Conservation (phyloP, 2,888 invertebrate genomes). For the Erynnis tages region DNA sequence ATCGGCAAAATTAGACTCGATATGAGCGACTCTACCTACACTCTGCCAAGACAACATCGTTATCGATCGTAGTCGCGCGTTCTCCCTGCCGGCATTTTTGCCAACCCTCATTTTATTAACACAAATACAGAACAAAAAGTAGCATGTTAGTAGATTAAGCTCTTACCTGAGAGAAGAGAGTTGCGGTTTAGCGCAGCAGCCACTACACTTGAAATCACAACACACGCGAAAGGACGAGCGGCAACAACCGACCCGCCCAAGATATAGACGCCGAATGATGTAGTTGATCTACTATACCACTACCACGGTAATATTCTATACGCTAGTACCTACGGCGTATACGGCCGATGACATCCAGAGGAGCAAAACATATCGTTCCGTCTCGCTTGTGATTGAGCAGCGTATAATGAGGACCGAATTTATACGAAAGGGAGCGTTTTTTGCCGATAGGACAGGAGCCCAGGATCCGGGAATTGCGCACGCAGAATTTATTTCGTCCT, state of each 20-base stretch:
- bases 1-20: conserved; percentile 22
- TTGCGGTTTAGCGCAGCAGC: conserved; percentile 56
- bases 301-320: too few relatives aligned
- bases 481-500: conserved; percentile 52
- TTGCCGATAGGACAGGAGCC: conserved; percentile 44
- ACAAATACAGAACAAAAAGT: conserved; percentile 45
- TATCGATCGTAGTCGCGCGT: conserved; percentile 73
- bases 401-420: conserved; percentile 39
- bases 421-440: conserved; percentile 44
- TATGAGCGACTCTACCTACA: conserved; percentile 47
- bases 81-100: conserved; percentile 53
- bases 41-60: conserved; percentile 68
- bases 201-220: conserved; percentile 67
- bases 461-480: conserved; percentile 63
- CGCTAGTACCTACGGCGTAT: conserved; percentile 50
- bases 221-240: conserved; percentile 72
- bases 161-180: conserved; percentile 61
- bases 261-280: conserved; percentile 68
- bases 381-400: conserved; percentile 39
- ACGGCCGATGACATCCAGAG: conserved; percentile 68
- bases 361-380: conserved; percentile 42
- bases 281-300: conserved; percentile 41
- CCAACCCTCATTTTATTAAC: conserved; percentile 46
- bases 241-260: conserved; percentile 68
- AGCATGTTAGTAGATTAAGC: conserved; percentile 29